Percentiles rank a stretch among this genome's conserved stretches.
phyloP scores from a whole-genome alignment of 2,797 vertebrate genomes.

The Tragelaphus eurycerus region DNA sequence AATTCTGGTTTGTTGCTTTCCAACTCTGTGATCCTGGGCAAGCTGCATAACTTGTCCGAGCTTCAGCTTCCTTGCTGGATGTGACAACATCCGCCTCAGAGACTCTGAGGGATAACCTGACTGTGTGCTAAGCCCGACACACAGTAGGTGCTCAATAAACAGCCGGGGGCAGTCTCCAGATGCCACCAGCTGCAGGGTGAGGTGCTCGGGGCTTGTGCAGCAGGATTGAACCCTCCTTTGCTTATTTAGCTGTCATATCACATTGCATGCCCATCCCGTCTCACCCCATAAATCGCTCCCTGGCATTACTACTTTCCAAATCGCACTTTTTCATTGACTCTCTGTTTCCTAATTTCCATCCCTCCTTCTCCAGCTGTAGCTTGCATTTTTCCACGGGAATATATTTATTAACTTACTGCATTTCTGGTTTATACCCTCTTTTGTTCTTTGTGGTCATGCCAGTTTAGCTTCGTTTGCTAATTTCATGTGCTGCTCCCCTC shows the following conservation, averaged over 20 bases:
- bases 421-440: not conserved
- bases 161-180: not conserved
- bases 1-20: not conserved
- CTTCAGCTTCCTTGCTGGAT: not conserved
- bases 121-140: not conserved
- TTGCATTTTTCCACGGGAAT: conserved; percentile 13
- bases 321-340: not conserved
- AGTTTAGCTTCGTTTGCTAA: not conserved
- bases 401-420: not conserved
- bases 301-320: not conserved
- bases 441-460: not conserved
- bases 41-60: not conserved
- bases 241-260: not conserved
- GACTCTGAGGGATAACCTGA: not conserved
- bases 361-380: conserved; percentile 27
- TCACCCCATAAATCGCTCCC: conserved; percentile 52
- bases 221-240: not conserved
- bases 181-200: rapidly evolving
- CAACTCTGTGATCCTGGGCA: not conserved
- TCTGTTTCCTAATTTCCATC: conserved; percentile 25
- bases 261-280: not conserved
- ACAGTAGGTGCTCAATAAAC: not conserved
- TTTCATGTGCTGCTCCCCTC: not conserved
- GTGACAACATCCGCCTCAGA: rapidly evolving
- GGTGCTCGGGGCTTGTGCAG: rapidly evolving